phyloP scores from a whole-genome alignment of 2,113 vertebrate species.

The Neomonachus schauinslandi region DNA sequence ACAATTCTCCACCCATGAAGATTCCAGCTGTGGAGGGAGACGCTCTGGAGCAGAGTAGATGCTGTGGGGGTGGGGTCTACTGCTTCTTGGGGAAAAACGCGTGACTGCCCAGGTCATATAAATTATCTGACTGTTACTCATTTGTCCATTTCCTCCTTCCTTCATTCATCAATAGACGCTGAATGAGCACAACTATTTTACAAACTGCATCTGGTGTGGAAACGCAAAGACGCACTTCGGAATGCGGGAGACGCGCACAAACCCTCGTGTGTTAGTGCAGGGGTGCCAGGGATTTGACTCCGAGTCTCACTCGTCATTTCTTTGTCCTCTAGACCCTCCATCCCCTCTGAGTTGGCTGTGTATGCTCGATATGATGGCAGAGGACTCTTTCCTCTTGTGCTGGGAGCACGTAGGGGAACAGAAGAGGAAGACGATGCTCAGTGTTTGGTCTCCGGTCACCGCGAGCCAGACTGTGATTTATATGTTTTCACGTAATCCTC shows the following conservation, averaged over 20 bases:
- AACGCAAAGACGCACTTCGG: not conserved
- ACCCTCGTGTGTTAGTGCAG: fast-evolving
- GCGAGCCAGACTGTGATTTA: not conserved
- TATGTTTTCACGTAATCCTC: not conserved
- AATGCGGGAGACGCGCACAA: not conserved
- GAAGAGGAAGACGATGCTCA: not conserved
- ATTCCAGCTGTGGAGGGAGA: not conserved
- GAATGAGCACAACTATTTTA: not conserved
- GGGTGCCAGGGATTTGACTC: not conserved
- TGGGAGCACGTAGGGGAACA: not conserved
- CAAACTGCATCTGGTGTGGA: not conserved
- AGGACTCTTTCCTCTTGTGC: not conserved
- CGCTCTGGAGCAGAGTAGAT: fast-evolving
- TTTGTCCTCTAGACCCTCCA: not conserved
- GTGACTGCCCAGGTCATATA: not conserved
- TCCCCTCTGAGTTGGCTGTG: not conserved
- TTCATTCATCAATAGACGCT: not conserved
- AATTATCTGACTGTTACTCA: not conserved
- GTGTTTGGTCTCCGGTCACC: fast-evolving
- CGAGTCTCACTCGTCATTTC: not conserved
- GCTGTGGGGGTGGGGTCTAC: fast-evolving
- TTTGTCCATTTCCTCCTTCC: not conserved
- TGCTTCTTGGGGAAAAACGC: not conserved
- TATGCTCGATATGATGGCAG: fast-evolving
- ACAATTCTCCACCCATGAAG: not conserved